phyloP scores from a whole-genome alignment of 2,113 vertebrate genomes.

The Nerophis ophidion region DNA sequence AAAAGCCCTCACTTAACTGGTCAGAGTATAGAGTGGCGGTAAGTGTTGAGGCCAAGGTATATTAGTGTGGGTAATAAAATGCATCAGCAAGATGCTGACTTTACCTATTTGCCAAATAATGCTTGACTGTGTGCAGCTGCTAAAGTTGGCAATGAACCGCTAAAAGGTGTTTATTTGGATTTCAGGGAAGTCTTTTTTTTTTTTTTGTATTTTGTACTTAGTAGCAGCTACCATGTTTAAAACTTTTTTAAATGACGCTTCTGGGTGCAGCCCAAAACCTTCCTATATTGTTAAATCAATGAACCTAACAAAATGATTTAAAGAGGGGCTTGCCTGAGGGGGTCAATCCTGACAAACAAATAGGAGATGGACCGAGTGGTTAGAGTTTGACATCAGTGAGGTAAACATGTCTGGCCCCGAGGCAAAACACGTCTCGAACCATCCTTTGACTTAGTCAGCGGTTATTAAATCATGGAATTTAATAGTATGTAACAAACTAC shows the following conservation, averaged over 20 bases:
- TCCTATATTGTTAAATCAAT: background rate
- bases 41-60: conserved; percentile 21
- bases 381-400: conserved; percentile 15
- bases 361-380: conserved; percentile 15
- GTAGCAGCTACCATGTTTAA: conserved; percentile 5
- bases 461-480: conserved; percentile 1
- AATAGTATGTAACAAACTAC: too few relatives aligned
- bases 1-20: conserved; percentile 19
- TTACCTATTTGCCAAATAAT: conserved; percentile 20
- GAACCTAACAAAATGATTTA: conserved; percentile 7
- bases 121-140: conserved; percentile 23
- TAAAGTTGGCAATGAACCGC: conserved; percentile 27
- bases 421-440: conserved; percentile 19
- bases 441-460: conserved; percentile 9
- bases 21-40: conserved; percentile 13
- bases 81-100: conserved; percentile 29
- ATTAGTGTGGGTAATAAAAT: conserved; percentile 42
- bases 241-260: conserved; percentile 3
- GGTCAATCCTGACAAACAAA: conserved; percentile 20
- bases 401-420: conserved; percentile 30
- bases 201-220: too few relatives aligned
- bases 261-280: background rate
- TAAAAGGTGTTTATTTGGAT: conserved; percentile 27
- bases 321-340: conserved; percentile 22
- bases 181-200: background rate